phyloP scores from a whole-genome alignment of 2,797 vertebrate genomes.

The Sarcophilus harrisii region DNA sequence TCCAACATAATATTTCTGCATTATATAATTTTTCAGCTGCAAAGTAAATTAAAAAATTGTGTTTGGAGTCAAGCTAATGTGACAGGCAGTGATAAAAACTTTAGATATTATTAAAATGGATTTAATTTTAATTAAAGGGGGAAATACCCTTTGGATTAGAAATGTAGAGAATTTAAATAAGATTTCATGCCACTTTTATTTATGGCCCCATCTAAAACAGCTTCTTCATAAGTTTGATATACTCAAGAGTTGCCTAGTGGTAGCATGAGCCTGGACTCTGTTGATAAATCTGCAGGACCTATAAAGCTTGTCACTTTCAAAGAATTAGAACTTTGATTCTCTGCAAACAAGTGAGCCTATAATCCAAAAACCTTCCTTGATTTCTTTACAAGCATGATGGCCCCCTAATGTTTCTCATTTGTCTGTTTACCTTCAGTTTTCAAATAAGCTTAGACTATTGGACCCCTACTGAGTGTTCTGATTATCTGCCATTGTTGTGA shows the following conservation, averaged over 20 bases:
- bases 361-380: not conserved
- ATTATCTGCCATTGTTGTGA: not conserved
- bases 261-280: not conserved
- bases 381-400: not conserved
- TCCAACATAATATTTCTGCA: not conserved
- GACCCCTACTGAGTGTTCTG: constrained; percentile 22
- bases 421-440: not conserved
- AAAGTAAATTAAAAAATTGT: not conserved
- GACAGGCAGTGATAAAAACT: not conserved
- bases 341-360: not conserved
- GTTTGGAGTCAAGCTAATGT: constrained; percentile 43
- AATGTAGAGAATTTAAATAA: not conserved
- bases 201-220: constrained; percentile 19
- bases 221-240: not conserved
- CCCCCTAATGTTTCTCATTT: constrained; percentile 7
- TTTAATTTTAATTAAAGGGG: constrained; percentile 66
- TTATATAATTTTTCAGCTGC: constrained; percentile 37
- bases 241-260: not conserved
- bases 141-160: constrained; percentile 9
- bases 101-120: not conserved
- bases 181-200: constrained; percentile 42
- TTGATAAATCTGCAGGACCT: not conserved
- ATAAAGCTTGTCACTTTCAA: not conserved
- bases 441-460: not conserved
- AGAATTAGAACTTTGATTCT: not conserved